Conservation (phyloP, 2,113 vertebrate species). For the Globicephala melas region DNA sequence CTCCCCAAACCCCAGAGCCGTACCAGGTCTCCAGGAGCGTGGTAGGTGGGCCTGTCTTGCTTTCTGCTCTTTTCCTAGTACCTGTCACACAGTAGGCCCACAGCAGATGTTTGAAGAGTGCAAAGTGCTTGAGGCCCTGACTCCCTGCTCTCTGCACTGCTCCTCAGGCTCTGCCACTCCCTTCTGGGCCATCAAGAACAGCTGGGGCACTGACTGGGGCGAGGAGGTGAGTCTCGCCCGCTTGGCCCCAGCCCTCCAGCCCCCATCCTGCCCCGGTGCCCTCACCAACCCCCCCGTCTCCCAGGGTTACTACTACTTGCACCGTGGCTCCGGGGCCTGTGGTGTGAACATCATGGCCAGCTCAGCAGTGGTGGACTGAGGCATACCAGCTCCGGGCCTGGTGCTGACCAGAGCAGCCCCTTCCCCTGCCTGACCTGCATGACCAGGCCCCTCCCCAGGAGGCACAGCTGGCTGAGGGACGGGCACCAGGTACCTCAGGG, state of each 20-base stretch:
- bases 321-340: conserved; percentile 88
- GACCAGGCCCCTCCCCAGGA: neutral
- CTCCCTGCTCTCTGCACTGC: neutral
- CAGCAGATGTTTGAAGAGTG: neutral
- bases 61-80: neutral
- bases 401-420: neutral
- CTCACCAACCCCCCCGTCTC: neutral
- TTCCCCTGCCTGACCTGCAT: neutral
- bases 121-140: neutral
- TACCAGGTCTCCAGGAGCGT: neutral
- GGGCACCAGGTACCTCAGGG: neutral
- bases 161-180: conserved; percentile 84
- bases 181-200: conserved; percentile 97
- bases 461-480: neutral
- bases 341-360: conserved; percentile 92
- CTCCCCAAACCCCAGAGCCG: neutral
- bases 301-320: conserved; percentile 93
- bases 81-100: neutral
- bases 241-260: no score
- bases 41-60: neutral
- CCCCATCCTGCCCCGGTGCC: neutral
- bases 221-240: conserved; percentile 84
- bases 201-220: conserved; percentile 92
- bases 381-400: neutral
- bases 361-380: conserved; percentile 87